Evolutionary conservation across 2,797 vertebrate species (phyloP).

Genomic region (Chelmon rostratus): DNA sequence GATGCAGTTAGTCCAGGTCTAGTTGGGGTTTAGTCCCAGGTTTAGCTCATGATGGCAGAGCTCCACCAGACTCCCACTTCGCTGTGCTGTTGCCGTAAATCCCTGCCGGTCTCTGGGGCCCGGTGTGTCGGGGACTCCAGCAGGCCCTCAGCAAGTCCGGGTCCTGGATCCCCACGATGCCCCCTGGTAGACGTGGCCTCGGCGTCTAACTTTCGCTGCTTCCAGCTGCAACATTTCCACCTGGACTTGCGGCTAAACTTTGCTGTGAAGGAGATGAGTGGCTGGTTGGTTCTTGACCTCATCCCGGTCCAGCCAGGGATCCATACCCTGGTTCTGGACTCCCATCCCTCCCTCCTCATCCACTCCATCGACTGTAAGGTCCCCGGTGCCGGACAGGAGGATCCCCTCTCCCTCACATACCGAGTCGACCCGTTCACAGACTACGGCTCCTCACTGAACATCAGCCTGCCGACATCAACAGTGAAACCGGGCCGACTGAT

Average conservation of each 20-base stretch:
- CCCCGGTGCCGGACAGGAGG: constrained; percentile 19
- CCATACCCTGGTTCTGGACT: constrained; percentile 88
- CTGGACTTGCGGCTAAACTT: constrained; percentile 93
- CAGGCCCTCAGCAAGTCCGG: constrained; percentile 20
- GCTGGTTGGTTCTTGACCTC: constrained; percentile 93
- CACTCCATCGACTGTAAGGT: constrained; percentile 87
- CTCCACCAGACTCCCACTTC: constrained; percentile 80
- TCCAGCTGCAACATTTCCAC: constrained; percentile 91
- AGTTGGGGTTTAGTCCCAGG: constrained; percentile 7
- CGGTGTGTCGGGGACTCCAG: constrained; percentile 51
- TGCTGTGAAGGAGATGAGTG: constrained; percentile 90
- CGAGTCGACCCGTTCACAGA: constrained; percentile 90
- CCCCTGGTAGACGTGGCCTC: constrained; percentile 91
- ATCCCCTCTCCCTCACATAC: constrained; percentile 80
- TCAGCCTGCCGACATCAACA: constrained; percentile 87
- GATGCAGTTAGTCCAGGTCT: constrained; percentile 31
- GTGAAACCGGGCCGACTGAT: constrained; percentile 86
- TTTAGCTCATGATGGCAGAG: constrained; percentile 76
- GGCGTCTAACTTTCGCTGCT: constrained; percentile 91
- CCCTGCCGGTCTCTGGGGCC: constrained; percentile 66
- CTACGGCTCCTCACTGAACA: constrained; percentile 90
- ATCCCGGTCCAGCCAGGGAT: constrained; percentile 82
- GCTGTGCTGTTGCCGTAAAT: constrained; percentile 90
- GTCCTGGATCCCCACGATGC: constrained; percentile 54
- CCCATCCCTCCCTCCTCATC: constrained; percentile 89